Conservation (phyloP, 2,113 vertebrate genomes). For the Macroglossus sobrinus region DNA sequence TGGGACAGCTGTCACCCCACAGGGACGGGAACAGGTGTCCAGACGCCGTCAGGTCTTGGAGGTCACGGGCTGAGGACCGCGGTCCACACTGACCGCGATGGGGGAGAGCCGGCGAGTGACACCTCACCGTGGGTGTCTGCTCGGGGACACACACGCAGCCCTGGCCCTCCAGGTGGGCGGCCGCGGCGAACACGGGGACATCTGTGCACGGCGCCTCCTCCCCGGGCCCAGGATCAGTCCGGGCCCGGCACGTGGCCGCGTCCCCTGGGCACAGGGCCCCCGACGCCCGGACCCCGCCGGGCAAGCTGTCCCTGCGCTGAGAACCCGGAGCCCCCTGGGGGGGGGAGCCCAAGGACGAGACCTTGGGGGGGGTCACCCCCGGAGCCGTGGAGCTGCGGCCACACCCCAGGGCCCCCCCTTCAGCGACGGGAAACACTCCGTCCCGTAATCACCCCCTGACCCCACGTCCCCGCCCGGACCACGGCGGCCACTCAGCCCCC, state of each 20-base stretch:
- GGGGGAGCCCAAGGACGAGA: neutral
- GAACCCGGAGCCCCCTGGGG: neutral
- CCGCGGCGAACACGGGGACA: neutral
- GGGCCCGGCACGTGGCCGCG: rapidly evolving
- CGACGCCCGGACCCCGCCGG: rapidly evolving
- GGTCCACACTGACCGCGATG: rapidly evolving
- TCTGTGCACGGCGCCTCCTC: neutral
- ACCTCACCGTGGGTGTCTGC: neutral
- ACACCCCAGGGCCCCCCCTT: neutral
- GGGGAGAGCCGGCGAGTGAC: neutral
- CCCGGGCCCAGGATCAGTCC: neutral
- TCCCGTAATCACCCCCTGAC: neutral
- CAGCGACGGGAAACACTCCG: neutral
- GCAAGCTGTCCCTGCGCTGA: rapidly evolving
- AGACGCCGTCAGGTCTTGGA: neutral
- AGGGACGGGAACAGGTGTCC: no score
- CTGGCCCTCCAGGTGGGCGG: neutral
- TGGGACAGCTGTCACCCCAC: neutral
- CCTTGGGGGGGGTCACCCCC: neutral
- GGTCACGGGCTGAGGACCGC: neutral
- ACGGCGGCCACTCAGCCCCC: rapidly evolving
- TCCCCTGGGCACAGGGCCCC: neutral
- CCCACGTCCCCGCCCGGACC: neutral
- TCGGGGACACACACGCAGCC: rapidly evolving
- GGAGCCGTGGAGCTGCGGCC: neutral